Evolutionary conservation across 1,140 invertebrate genomes (phyloP).

Genomic region (Dendroctonus ponderosae): DNA sequence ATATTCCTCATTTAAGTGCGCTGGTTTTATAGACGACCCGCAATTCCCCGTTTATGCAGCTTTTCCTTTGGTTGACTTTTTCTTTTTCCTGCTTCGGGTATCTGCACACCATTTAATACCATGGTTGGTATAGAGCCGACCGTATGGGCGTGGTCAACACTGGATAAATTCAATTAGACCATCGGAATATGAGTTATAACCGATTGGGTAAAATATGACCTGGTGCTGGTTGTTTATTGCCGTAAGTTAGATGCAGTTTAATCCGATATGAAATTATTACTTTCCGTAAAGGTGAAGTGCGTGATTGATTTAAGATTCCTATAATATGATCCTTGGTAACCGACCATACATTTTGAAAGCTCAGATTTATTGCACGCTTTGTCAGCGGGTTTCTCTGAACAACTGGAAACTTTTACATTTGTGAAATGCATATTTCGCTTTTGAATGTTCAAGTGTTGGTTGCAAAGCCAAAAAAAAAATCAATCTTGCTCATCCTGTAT

Average conservation of each 20-base stretch:
- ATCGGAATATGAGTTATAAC: constrained; percentile 22
- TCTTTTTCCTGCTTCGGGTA: constrained; percentile 22
- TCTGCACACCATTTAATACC: constrained; percentile 26
- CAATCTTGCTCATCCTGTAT: no score
- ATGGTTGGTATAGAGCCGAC: constrained; percentile 6
- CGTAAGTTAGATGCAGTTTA: constrained; percentile 7
- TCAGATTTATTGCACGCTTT: no score
- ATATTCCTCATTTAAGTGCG: constrained; percentile 21
- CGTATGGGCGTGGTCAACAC: constrained; percentile 19
- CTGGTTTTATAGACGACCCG: constrained; percentile 5
- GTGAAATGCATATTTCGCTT: no score
- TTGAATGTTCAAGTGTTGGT: no score
- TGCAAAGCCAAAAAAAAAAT: no score
- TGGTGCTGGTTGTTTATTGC: constrained; percentile 15
- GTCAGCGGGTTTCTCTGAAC: no score
- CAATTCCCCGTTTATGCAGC: constrained; percentile 14
- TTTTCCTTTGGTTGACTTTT: constrained; percentile 22
- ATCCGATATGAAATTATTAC: constrained; percentile 7
- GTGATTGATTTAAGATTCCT: no score
- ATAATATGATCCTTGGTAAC: no score
- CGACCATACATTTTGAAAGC: no score
- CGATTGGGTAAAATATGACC: constrained; percentile 16
- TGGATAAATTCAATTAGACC: constrained; percentile 28
- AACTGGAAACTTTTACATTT: no score
- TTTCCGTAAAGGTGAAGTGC: no score